Evolutionary conservation across 2,888 invertebrate genomes (phyloP).

Genomic region (Temnothorax ravouxi): DNA sequence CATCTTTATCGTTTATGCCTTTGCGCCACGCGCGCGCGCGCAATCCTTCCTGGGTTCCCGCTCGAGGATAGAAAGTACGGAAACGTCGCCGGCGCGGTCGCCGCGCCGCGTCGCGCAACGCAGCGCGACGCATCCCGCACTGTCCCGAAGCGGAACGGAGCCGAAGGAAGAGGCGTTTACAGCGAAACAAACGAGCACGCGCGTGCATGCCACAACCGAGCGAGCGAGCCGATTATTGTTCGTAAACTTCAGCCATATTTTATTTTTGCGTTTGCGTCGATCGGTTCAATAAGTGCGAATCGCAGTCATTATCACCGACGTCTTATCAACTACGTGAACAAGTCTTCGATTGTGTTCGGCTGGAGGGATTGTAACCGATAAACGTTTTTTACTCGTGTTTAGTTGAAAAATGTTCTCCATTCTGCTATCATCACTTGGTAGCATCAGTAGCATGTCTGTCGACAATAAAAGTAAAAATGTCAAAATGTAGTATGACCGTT

Average conservation of each 20-base stretch:
- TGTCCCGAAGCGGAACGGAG: not conserved
- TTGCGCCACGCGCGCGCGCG: too few species aligned
- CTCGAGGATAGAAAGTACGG: too few species aligned
- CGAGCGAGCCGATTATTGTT: conserved; percentile 18
- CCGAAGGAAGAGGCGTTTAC: conserved; percentile 36
- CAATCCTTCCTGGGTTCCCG: too few species aligned
- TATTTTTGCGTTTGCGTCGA: conserved; percentile 48
- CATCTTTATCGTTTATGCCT: too few species aligned
- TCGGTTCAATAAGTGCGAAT: conserved; percentile 50
- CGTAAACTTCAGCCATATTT: conserved; percentile 39
- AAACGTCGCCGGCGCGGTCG: too few species aligned
- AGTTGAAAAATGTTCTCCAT: not conserved
- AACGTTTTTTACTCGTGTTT: not conserved
- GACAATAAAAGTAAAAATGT: not conserved
- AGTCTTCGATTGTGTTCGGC: conserved; percentile 21
- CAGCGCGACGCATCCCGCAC: too few species aligned
- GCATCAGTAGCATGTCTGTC: not conserved
- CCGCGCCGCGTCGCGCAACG: not conserved
- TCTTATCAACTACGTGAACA: conserved; percentile 26
- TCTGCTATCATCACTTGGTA: not conserved
- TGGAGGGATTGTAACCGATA: not conserved
- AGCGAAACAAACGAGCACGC: conserved; percentile 23
- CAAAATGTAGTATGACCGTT: not conserved
- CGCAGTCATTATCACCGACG: conserved; percentile 9
- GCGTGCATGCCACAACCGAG: conserved; percentile 1